Evolutionary conservation across 2,113 vertebrate genomes (phyloP).

Genomic region (Ammodytes dubius): DNA sequence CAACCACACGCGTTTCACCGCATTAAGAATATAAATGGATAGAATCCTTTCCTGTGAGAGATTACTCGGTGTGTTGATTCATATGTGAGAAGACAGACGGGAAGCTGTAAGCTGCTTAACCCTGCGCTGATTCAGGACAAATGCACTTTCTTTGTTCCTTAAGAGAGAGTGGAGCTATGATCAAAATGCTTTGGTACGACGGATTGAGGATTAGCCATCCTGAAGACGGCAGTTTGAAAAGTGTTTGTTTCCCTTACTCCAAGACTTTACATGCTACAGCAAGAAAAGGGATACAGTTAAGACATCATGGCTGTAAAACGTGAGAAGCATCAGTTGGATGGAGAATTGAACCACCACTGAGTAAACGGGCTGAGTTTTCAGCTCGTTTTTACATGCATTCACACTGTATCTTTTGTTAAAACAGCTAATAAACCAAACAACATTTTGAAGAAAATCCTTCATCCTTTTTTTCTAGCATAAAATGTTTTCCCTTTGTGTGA

Average conservation of each 20-base stretch:
- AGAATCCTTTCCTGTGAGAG: constrained; percentile 33
- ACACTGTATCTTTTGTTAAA: constrained; percentile 12
- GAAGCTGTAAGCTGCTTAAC: constrained; percentile 78
- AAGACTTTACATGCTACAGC: constrained; percentile 8
- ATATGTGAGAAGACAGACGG: constrained; percentile 64
- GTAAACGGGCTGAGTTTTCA: constrained; percentile 15
- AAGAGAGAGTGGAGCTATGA: constrained; percentile 36
- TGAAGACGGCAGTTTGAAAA: constrained; percentile 1
- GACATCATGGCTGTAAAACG: not conserved
- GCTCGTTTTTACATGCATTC: constrained; percentile 15
- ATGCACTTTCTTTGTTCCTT: constrained; percentile 45
- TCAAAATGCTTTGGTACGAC: constrained; percentile 34
- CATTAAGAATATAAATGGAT: constrained; percentile 63
- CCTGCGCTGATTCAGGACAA: constrained; percentile 72
- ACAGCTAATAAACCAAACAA: constrained; percentile 32
- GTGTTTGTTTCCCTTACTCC: not conserved
- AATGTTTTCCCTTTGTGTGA: constrained; percentile 14
- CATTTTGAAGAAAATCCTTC: not conserved
- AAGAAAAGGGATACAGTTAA: constrained; percentile 25
- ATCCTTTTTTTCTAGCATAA: not conserved
- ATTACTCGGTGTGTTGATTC: constrained; percentile 50
- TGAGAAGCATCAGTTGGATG: constrained; percentile 10
- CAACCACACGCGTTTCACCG: constrained; percentile 39
- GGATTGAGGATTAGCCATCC: constrained; percentile 30
- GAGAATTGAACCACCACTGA: constrained; percentile 2